phyloP scores from a whole-genome alignment of 2,113 vertebrate genomes.

The Accipiter virgatus region DNA sequence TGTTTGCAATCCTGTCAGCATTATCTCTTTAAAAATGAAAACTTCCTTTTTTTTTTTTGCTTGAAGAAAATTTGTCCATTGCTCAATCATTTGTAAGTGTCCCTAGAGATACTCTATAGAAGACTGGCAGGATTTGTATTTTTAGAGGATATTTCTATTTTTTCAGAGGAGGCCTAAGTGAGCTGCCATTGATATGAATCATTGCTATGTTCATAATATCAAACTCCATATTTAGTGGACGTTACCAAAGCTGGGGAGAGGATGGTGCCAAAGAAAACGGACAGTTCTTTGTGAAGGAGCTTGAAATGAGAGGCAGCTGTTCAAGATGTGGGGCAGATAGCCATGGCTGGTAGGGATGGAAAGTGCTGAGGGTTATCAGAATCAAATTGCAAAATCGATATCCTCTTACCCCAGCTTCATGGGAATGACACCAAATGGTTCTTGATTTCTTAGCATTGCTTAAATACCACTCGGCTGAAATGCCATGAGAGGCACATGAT shows the following conservation, averaged over 20 bases:
- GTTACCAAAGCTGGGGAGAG: background rate
- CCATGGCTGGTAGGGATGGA: background rate
- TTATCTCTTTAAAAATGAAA: background rate
- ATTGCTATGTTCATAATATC: background rate
- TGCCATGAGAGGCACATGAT: background rate
- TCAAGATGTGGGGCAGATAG: background rate
- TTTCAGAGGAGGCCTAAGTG: background rate
- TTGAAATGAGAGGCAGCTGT: background rate
- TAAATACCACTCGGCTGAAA: slow-evolving; percentile 19
- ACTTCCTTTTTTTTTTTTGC: background rate
- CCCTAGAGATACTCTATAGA: background rate
- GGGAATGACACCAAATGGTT: slow-evolving; percentile 21
- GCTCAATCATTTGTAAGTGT: background rate
- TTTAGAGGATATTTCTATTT: background rate
- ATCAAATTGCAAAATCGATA: slow-evolving; percentile 50
- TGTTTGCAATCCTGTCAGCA: background rate
- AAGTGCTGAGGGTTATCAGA: background rate
- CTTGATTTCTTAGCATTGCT: slow-evolving; percentile 37
- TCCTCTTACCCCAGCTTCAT: slow-evolving; percentile 19
- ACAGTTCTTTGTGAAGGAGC: background rate
- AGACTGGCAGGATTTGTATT: background rate
- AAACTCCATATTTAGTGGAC: background rate
- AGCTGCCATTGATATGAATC: background rate
- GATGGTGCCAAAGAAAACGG: background rate
- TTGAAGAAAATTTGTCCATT: background rate